These are phyloP conservation scores for Podarcis siculus DNA, from an alignment of 2,797 vertebrate species.

Conservation along the genomic window DNA sequence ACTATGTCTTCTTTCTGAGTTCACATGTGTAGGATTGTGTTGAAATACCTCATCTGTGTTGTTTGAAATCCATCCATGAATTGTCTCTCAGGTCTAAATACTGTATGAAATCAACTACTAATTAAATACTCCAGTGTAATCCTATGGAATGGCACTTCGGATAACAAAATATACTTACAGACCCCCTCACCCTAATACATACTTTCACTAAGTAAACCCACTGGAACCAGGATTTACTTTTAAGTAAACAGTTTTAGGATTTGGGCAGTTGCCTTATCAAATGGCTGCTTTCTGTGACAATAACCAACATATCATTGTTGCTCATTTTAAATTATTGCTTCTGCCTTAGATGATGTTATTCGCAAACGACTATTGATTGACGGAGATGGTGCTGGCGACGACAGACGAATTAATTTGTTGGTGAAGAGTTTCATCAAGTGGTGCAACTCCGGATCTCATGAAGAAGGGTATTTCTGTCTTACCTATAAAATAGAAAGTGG, in stretches of 20 bases:
- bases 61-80: too few relatives aligned
- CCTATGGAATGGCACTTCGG: not conserved
- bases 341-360: conserved; percentile 89
- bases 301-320: not conserved
- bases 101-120: not conserved
- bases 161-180: not conserved
- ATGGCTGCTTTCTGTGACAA: not conserved
- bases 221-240: not conserved
- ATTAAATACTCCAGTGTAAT: not conserved
- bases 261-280: not conserved
- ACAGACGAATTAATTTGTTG: conserved; percentile 93
- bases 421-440: conserved; percentile 97
- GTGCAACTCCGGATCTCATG: conserved; percentile 91
- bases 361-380: conserved; percentile 97
- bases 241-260: not conserved
- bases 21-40: not conserved
- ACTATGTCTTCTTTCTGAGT: not conserved
- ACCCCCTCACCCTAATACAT: not conserved
- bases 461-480: conserved; percentile 86
- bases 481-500: not conserved
- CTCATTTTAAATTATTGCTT: conserved; percentile 21
- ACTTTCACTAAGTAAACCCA: not conserved
- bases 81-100: too few relatives aligned
- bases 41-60: not conserved
- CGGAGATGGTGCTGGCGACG: conserved; percentile 96